phyloP scores from a whole-genome alignment of 2,888 invertebrate genomes.

The Pristionchus maxplancki region DNA sequence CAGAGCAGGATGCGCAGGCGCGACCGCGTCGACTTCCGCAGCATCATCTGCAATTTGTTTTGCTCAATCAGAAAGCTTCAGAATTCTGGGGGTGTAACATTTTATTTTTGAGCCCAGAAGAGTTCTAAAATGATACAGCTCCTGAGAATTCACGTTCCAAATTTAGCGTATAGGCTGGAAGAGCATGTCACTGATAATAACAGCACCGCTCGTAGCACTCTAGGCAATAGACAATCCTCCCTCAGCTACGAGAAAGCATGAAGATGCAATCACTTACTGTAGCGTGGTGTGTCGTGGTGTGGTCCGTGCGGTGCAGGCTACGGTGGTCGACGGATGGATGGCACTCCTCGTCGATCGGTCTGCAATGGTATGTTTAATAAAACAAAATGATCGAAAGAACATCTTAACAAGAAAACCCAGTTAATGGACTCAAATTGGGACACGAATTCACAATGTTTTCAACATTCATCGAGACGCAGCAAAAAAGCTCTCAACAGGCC shows the following conservation, averaged over 20 bases:
- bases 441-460: not conserved
- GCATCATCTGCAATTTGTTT: not conserved
- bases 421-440: not conserved
- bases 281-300: constrained; percentile 8
- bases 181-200: too few relatives aligned
- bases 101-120: too few relatives aligned
- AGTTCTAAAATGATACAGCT: too few relatives aligned
- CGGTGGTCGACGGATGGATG: not conserved
- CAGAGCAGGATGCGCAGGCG: constrained; percentile 19
- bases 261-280: not conserved
- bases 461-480: not conserved
- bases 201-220: too few relatives aligned
- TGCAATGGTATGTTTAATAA: not conserved
- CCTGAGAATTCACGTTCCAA: too few relatives aligned
- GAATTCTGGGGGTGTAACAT: too few relatives aligned
- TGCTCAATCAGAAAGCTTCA: too few relatives aligned
- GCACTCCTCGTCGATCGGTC: not conserved
- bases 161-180: too few relatives aligned
- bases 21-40: constrained; percentile 22
- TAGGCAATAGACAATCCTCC: not conserved
- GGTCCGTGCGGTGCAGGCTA: not conserved
- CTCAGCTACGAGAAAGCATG: too few relatives aligned
- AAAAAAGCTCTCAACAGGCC: constrained; percentile 4
- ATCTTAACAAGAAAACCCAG: not conserved
- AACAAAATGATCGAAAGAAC: not conserved